A percentile compares a stretch with the other conserved stretches of the same genome.
Evolutionary conservation across 2,888 invertebrate genomes (phyloP).

Genomic region (Noctua janthe): DNA sequence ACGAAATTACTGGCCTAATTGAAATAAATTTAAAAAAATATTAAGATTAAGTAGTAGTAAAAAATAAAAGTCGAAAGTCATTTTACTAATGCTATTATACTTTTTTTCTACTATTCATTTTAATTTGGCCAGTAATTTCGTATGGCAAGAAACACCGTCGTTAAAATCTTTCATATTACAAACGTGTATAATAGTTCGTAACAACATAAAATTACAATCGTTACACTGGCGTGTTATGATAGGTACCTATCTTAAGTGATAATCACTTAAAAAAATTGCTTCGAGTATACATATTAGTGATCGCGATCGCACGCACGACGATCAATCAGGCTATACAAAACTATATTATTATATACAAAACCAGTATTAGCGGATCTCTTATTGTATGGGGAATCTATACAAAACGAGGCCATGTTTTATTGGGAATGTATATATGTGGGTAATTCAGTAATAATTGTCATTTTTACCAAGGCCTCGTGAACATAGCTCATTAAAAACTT

Average conservation of each 20-base stretch:
- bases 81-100: too few relatives aligned
- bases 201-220: not conserved
- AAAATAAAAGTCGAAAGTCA: too few relatives aligned
- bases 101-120: not conserved
- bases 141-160: not conserved
- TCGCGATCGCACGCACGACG: not conserved
- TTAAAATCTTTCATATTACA: not conserved
- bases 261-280: not conserved
- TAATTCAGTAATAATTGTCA: slow-evolving; percentile 38
- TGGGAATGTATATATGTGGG: not conserved
- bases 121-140: not conserved
- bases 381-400: too few relatives aligned
- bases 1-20: too few relatives aligned
- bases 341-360: too few relatives aligned
- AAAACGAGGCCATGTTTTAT: too few relatives aligned
- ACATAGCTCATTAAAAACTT: slow-evolving; percentile 44
- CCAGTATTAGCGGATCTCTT: too few relatives aligned
- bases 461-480: slow-evolving; percentile 36
- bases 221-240: not conserved
- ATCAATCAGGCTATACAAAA: too few relatives aligned
- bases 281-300: not conserved
- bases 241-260: not conserved
- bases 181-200: not conserved
- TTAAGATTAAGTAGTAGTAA: too few relatives aligned
- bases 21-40: too few relatives aligned